These are phyloP conservation scores for Streptopelia turtur DNA, from an alignment of 2,797 vertebrate species.

Conservation along the genomic window DNA sequence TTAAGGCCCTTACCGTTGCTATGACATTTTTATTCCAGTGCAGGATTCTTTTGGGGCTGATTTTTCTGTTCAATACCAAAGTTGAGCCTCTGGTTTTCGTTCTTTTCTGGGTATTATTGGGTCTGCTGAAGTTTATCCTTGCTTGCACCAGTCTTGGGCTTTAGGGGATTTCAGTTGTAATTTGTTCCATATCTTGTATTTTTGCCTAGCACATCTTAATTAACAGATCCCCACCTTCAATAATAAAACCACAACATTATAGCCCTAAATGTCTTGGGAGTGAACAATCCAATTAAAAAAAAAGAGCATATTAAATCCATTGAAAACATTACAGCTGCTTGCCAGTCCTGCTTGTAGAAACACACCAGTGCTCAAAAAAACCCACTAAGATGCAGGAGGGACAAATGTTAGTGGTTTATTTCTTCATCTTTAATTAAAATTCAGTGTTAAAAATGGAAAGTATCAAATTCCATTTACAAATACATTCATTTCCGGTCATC, in stretches of 20 bases:
- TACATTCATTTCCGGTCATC: not conserved
- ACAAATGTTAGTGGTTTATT: not conserved
- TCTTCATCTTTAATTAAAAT: not conserved
- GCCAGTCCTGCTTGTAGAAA: not conserved
- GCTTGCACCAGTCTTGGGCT: not conserved
- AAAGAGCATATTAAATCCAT: not conserved
- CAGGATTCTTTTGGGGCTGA: not conserved
- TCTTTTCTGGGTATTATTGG: not conserved
- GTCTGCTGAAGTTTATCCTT: not conserved
- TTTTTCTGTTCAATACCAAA: not conserved
- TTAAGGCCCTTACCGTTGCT: slow-evolving; percentile 3
- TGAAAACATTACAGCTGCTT: not conserved
- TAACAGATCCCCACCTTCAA: not conserved
- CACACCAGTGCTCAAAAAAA: not conserved
- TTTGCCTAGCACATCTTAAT: slow-evolving; percentile 5
- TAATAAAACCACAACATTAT: not conserved
- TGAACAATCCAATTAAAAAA: not conserved
- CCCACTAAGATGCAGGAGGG: not conserved
- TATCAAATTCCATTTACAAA: not conserved
- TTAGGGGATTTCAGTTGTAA: not conserved
- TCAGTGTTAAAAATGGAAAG: not conserved
- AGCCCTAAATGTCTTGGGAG: not conserved
- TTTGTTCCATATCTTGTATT: slow-evolving; percentile 1
- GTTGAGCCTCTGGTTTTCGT: not conserved
- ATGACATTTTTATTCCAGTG: not conserved